phyloP scores from a whole-genome alignment of 2,888 invertebrate genomes.

The Nebria salina region DNA sequence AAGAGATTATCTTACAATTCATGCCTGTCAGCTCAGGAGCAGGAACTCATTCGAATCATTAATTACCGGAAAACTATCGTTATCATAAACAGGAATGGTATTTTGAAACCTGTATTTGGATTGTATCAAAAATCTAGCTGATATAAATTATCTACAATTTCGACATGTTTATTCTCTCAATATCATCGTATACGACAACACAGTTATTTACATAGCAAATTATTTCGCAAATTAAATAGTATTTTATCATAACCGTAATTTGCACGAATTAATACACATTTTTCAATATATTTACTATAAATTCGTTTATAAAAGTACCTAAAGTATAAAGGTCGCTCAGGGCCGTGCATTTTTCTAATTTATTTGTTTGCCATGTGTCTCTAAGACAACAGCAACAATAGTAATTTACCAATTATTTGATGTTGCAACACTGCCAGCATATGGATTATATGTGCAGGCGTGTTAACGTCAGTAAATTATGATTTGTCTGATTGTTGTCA shows the following conservation, averaged over 20 bases:
- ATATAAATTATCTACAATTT: not conserved
- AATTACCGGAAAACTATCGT: slow-evolving; percentile 1
- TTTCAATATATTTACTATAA: not conserved
- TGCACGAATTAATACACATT: not conserved
- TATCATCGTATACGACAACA: not conserved
- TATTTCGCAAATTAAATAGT: not conserved
- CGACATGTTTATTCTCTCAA: not conserved
- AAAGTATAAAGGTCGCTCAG: slow-evolving; percentile 9
- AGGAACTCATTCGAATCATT: slow-evolving; percentile 1
- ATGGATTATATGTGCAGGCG: slow-evolving; percentile 30
- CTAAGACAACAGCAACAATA: slow-evolving; percentile 33
- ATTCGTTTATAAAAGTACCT: not conserved
- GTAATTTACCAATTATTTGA: slow-evolving; percentile 35
- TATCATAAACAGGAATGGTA: not conserved
- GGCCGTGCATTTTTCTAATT: slow-evolving; percentile 34
- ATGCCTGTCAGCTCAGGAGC: not conserved
- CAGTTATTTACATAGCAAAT: not conserved
- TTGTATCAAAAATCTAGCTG: not conserved
- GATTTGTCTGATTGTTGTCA: slow-evolving; percentile 7
- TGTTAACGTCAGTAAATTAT: slow-evolving; percentile 28
- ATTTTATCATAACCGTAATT: not conserved
- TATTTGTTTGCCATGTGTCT: slow-evolving; percentile 34
- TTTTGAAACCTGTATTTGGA: not conserved
- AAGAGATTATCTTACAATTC: not conserved
- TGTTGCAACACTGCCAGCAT: slow-evolving; percentile 32